Evolutionary conservation across 92 coral and sea anemone genomes (phyloP), one percentile per base, ranked within the genome.

Genomic region (Porites divaricata): DNA sequence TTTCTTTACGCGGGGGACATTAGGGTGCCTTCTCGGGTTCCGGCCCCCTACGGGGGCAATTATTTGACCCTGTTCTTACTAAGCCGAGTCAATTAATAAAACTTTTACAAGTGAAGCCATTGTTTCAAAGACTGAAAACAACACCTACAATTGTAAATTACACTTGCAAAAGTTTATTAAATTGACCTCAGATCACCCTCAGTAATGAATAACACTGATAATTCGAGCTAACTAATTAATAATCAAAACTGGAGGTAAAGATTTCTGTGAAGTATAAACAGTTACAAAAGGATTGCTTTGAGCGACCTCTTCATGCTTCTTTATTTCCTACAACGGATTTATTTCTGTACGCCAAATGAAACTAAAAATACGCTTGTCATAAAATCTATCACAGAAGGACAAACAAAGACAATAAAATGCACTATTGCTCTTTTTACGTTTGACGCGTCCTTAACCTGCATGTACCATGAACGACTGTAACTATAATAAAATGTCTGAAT

Each of bases 291-390:
- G 12, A 21, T 21, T 4, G 13, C 17, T 11, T 41, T 25, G 35
- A 66, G 22, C 62, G 65, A 78, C 72, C 6, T n/a, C 50, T 68
- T 25, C 53, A 5, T 10, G 54, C 68, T 78, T 24, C 67, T 79
- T 79, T 6, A 79, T 79, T 79, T 79, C 53, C 84, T 67, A 19
- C 53, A 67, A 67, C 26, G 23, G 45, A 9, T 67, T 79, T 25
- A 24, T 51, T 49, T 53, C 25, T 25, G 21, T 54, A 54, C 12
- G 16, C 59, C 14, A 79, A 17, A 66, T 54, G 66, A 64, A 72
- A 41, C 23, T 73, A 21, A 12, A 50, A 49, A 28, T 6, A 50
- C 9, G 13, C 48, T 15, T 41, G 9, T 73, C 28, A 63, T 50
- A 51, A 79, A 56, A 59, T 52, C 19, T 8, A 58, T n/a, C n/a